phyloP scores from a whole-genome alignment of 1,140 invertebrate species.

The Metaphire vulgaris region DNA sequence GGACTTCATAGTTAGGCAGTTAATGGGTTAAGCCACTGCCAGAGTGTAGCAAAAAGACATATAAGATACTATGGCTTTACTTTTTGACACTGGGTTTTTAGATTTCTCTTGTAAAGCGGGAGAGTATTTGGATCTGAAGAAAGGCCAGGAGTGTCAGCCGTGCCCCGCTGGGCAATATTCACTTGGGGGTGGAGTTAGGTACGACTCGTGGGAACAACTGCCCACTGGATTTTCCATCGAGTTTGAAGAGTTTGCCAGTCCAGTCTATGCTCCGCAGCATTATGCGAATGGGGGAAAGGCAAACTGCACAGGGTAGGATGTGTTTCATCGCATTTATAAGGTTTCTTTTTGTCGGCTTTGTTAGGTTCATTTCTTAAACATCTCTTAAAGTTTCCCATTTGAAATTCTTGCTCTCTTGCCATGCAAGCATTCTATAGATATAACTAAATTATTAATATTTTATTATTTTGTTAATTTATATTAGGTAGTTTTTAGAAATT shows the following conservation, averaged over 20 bases:
- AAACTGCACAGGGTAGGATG: slow-evolving; percentile 42
- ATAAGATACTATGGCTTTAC: background rate
- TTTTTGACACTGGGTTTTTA: slow-evolving; percentile 17
- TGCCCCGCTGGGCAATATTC: slow-evolving; percentile 57
- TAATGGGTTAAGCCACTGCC: background rate
- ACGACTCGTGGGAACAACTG: slow-evolving; percentile 54
- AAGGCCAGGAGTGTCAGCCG: slow-evolving; percentile 51
- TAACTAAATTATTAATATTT: too few species aligned
- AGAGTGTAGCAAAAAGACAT: background rate
- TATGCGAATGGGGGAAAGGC: slow-evolving; percentile 11
- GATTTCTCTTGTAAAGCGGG: slow-evolving; percentile 55
- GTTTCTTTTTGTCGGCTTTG: background rate
- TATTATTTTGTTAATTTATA: too few species aligned
- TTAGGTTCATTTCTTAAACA: background rate
- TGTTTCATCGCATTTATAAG: too few species aligned
- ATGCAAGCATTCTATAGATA: too few species aligned
- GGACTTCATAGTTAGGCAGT: background rate
- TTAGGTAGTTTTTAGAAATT: too few species aligned
- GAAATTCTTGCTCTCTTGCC: too few species aligned
- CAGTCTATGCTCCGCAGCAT: slow-evolving; percentile 5
- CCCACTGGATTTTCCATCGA: slow-evolving; percentile 53
- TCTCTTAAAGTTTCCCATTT: too few species aligned
- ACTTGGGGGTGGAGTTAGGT: slow-evolving; percentile 55
- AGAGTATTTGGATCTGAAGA: slow-evolving; percentile 52
- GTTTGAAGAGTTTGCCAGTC: slow-evolving; percentile 49